These are phyloP conservation scores for Tineola bisselliella DNA, from an alignment of 2,888 invertebrate genomes.

Conservation along the genomic window DNA sequence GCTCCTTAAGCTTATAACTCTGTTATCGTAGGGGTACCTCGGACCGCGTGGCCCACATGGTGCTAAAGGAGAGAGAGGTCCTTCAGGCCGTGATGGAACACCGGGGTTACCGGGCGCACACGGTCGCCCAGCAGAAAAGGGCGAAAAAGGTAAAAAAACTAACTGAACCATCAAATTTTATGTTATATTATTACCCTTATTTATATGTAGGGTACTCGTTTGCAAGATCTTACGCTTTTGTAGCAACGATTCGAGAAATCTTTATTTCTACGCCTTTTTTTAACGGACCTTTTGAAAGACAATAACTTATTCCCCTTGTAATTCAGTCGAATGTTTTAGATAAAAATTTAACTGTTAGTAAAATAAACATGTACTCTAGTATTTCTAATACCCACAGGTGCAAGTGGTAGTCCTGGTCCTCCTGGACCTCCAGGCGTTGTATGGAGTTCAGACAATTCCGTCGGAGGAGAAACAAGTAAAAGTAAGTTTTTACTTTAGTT, in stretches of 20 bases:
- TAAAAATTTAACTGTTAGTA: too few species aligned
- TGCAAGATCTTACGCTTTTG: slow-evolving; percentile 52
- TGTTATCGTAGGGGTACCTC: slow-evolving; percentile 52
- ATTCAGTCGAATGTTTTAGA: not conserved
- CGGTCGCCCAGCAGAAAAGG: slow-evolving; percentile 76
- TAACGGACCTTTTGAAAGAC: not conserved
- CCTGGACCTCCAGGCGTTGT: slow-evolving; percentile 35
- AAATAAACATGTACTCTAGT: too few species aligned
- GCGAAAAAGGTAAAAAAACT: slow-evolving; percentile 73
- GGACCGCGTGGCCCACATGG: slow-evolving; percentile 70
- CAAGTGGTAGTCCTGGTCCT: slow-evolving; percentile 44
- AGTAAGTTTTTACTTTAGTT: not conserved
- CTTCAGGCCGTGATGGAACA: slow-evolving; percentile 74
- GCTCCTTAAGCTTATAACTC: slow-evolving; percentile 46
- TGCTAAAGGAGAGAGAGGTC: slow-evolving; percentile 73
- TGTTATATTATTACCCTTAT: slow-evolving; percentile 59
- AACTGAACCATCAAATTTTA: slow-evolving; percentile 65
- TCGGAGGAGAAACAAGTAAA: slow-evolving; percentile 26
- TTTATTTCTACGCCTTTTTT: slow-evolving; percentile 32
- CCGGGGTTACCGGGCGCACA: slow-evolving; percentile 68
- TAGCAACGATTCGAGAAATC: slow-evolving; percentile 55
- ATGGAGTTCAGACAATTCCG: slow-evolving; percentile 35
- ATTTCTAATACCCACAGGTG: slow-evolving; percentile 27
- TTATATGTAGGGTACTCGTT: slow-evolving; percentile 52
- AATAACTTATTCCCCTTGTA: not conserved